Conservation (phyloP, 2,888 invertebrate genomes). For the Coleophora deauratella region DNA sequence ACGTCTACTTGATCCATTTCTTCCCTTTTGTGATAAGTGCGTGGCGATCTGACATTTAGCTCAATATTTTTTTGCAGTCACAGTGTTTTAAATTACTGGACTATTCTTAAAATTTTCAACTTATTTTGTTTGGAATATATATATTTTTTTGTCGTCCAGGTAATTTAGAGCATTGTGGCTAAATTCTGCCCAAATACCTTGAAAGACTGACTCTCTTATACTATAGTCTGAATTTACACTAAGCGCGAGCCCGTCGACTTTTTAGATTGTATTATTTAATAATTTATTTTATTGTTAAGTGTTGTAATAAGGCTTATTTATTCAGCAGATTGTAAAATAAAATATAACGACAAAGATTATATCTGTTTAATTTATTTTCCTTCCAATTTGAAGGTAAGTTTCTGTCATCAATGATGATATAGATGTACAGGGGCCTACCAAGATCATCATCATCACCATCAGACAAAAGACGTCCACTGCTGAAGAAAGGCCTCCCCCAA, state of each 20-base stretch:
- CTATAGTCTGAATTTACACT: conserved; percentile 34
- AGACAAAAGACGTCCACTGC: no score
- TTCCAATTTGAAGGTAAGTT: no score
- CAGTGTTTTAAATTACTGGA: conserved; percentile 55
- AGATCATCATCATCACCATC: no score
- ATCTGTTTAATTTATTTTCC: conserved; percentile 21
- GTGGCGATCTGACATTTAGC: conserved; percentile 72
- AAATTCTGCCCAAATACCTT: conserved; percentile 24
- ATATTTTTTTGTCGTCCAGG: conserved; percentile 22
- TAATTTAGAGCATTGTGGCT: conserved; percentile 44
- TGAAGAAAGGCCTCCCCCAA: no score
- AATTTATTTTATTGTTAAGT: conserved; percentile 53
- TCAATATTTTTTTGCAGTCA: conserved; percentile 27
- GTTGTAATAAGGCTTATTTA: conserved; percentile 62
- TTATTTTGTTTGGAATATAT: neutral
- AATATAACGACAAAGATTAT: conserved; percentile 27
- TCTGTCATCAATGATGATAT: no score
- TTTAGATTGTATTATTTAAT: conserved; percentile 37
- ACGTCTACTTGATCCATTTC: conserved; percentile 54
- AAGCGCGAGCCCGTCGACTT: conserved; percentile 69
- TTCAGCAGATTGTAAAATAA: conserved; percentile 59
- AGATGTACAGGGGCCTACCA: no score
- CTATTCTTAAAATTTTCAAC: conserved; percentile 10
- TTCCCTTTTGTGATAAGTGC: conserved; percentile 19
- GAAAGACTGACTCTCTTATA: conserved; percentile 50